Evolutionary conservation across 2,888 invertebrate species (phyloP), one percentile per base, ranked within the genome.

Genomic region (Eupithecia pulchellata): DNA sequence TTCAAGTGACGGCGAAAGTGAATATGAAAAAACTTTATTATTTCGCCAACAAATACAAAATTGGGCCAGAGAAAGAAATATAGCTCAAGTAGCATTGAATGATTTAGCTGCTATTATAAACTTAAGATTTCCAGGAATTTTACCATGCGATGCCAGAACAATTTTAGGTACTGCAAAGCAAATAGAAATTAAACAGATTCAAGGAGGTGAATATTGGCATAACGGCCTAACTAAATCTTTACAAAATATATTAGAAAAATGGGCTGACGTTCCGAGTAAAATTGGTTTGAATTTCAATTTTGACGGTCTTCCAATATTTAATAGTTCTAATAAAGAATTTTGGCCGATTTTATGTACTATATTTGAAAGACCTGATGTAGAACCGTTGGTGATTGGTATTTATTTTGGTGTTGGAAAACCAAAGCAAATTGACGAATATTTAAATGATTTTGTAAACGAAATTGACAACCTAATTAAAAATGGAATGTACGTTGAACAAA

Each of bases 221-320:
- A 17, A 47, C 20, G 47, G 47, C 17, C 17, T 47, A 17, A 47
- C 47, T n/a, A 47, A 47, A 17, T n/a, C 47, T 47, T 20, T 20
- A 20, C n/a, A 17, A 8, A 47, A 47, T n/a, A 42, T 42, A 17
- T 42, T 42, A n/a, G 42, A 14, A n/a, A 42, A n/a, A n/a, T 42
- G 42, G 42, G 42, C 5, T n/a, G n/a, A 42, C 14, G 17, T 42
- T 42, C 42, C 42, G 14, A 42, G n/a, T 42, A 42, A 42, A 42
- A 42, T 42, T 42, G 4, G n/a, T n/a, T 42, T 42, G n/a, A 42
- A 42, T 42, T n/a, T 42, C 14, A 42, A 42, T 42, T 42, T 42
- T 42, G 42, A 42, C 42, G 42, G 42, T 42, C n/a, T 42, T n/a
- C 42, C 42, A n/a, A 42, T 42, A n/a, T 42, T 42, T n/a, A n/a